These are phyloP conservation scores for Yponomeuta sedellus DNA, from an alignment of 2,888 invertebrate genomes.

Conservation along the genomic window DNA sequence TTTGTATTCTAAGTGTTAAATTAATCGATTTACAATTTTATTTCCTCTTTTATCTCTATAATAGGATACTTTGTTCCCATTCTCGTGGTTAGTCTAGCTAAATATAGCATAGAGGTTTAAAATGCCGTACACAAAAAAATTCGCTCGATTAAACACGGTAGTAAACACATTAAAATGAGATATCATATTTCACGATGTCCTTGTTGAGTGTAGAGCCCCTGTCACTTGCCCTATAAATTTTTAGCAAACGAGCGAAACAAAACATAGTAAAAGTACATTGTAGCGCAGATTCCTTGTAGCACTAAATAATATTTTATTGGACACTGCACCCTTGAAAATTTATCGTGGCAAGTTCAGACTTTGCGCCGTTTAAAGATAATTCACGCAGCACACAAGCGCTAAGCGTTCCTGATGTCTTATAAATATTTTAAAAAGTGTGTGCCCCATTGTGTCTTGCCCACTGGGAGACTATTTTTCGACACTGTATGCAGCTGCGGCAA, in stretches of 20 bases:
- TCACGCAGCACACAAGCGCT: constrained; percentile 18
- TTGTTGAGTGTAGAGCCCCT: constrained; percentile 1
- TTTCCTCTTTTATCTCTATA: too few relatives aligned
- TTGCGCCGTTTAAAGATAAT: constrained; percentile 23
- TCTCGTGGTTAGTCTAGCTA: too few relatives aligned
- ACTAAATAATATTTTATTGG: constrained; percentile 21
- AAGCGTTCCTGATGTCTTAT: constrained; percentile 25
- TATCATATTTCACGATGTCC: neutral
- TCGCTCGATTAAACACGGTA: neutral
- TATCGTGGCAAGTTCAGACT: constrained; percentile 24
- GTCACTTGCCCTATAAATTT: constrained; percentile 10
- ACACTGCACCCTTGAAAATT: constrained; percentile 21
- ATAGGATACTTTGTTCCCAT: too few relatives aligned
- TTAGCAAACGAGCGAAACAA: constrained; percentile 8
- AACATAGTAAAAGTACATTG: constrained; percentile 11
- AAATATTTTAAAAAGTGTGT: constrained; percentile 27
- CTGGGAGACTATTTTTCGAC: constrained; percentile 47
- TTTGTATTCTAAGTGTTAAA: too few relatives aligned
- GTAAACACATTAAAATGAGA: neutral
- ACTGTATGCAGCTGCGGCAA: constrained; percentile 49
- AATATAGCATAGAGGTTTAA: too few relatives aligned
- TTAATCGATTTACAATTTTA: too few relatives aligned
- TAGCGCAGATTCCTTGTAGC: constrained; percentile 15
- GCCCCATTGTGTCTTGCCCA: constrained; percentile 28
- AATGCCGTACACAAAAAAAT: too few relatives aligned